Evolutionary conservation across 2,113 vertebrate species (phyloP).

Genomic region (Eptesicus fuscus): DNA sequence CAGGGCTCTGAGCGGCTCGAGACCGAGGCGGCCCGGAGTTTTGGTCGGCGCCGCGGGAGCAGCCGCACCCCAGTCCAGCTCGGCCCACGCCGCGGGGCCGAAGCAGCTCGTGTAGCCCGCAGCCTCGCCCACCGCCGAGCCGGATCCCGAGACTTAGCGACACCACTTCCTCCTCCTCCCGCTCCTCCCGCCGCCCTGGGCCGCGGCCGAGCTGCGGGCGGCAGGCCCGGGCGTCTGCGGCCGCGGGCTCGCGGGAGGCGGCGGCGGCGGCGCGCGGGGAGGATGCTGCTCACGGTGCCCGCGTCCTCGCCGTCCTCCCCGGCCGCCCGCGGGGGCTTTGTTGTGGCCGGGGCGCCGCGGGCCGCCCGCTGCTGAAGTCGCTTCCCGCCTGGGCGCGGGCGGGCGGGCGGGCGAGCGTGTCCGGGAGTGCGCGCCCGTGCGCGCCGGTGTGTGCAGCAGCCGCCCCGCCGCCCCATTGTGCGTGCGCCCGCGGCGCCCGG

Average conservation of each 20-base stretch:
- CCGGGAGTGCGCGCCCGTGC: background rate
- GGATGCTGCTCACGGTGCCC: slow-evolving; percentile 44
- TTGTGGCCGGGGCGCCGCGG: background rate
- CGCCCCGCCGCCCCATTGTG: slow-evolving; percentile 45
- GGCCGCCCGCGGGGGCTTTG: slow-evolving; percentile 12
- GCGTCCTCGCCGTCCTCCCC: background rate
- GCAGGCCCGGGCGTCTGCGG: slow-evolving; percentile 21
- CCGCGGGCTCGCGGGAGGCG: background rate
- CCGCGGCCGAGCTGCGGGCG: background rate
- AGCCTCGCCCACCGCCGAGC: background rate
- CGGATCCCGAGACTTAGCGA: slow-evolving; percentile 23
- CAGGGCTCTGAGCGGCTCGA: background rate
- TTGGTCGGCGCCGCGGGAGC: background rate
- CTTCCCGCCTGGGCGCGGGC: background rate
- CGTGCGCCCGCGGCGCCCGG: slow-evolving; percentile 36
- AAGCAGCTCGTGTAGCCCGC: background rate
- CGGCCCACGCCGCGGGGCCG: background rate
- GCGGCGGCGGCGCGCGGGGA: slow-evolving; percentile 24
- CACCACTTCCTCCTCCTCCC: background rate
- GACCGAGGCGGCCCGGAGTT: background rate
- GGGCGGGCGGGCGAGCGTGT: background rate
- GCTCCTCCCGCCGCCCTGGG: background rate
- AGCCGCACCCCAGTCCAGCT: background rate
- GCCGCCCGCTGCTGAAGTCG: slow-evolving; percentile 11
- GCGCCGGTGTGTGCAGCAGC: background rate